Base-by-base conservation (phyloP, 2,888 invertebrate genomes). In the Drosophila prostipennis region DNA sequence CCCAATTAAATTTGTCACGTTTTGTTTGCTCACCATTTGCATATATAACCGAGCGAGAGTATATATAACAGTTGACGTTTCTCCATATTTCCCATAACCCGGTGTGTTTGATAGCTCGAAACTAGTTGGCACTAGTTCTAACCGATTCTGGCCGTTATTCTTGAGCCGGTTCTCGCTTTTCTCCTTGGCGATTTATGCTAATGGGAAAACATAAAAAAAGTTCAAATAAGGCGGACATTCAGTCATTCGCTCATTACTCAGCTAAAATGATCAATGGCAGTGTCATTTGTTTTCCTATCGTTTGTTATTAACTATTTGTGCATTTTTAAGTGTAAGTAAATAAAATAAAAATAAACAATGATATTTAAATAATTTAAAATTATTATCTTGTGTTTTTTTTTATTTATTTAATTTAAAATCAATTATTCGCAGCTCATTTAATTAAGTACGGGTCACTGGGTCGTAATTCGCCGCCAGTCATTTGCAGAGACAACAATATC, bases 1-100 rank as follows among this genome's bases (percentile, higher is more conserved):
- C 29, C 70, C 58, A 69, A 69, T 69, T 69, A 69, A 69, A 58
- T 58, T 56, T 69, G 69, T 69, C 68, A 69, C 69, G 57, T 69
- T 69, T 69, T 52, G 69, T 69, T 61, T 57, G 45, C 57, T 14
- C 10, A 16, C 29, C 34, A 65, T 64, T 61, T 61, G 63, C 63
- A 51, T 51, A 37, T 10, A 40, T 37, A 16, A 26, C 37, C 23
- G 6, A 13, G 26, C 10, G 23, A 6, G 26, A 26, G 26, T 36
- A 43, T 13, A 14, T 45, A 29, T n/a, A 49, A 29, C 48, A 43
- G 51, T 23, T 36, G 36, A 19, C 36, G 43, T 34, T 54, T 19
- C 10, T 8, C 16, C 34, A 34, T 23, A 54, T 13, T 16, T 29
- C 6, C n/a, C 8, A 32, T 42, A 42, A 14, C 46, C n/a, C 29